A percentile compares a stretch with the other conserved stretches of the same genome.
Conservation (phyloP, 1,140 invertebrate genomes). For the Phocides pigmalion region DNA sequence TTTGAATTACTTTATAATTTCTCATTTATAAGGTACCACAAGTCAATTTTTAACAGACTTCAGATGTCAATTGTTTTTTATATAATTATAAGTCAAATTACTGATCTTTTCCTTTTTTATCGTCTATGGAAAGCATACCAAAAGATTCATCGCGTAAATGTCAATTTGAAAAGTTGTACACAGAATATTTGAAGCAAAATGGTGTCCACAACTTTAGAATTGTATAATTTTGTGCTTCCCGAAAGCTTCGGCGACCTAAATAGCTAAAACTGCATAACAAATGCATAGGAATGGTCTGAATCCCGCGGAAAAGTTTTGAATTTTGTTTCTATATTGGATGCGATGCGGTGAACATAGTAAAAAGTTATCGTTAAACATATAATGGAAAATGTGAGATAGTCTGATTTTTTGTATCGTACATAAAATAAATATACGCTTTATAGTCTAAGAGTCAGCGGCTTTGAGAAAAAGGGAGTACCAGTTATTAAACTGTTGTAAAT, state of each 20-base stretch:
- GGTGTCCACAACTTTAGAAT: conserved; percentile 27
- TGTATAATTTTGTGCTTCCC: conserved; percentile 25
- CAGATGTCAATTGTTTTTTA: too few relatives aligned
- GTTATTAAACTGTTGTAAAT: too few relatives aligned
- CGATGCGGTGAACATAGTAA: neutral
- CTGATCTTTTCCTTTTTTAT: neutral
- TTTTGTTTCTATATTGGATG: conserved; percentile 3
- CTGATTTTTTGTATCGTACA: too few relatives aligned
- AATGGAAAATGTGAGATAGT: too few relatives aligned
- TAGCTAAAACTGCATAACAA: conserved; percentile 25
- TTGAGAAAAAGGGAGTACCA: too few relatives aligned
- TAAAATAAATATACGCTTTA: too few relatives aligned
- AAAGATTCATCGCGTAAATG: conserved; percentile 28
- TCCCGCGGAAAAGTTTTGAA: conserved; percentile 14
- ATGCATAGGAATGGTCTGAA: conserved; percentile 20
- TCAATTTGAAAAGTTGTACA: conserved; percentile 24
- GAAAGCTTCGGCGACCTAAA: conserved; percentile 24
- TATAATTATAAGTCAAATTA: too few relatives aligned
- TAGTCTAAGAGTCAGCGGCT: too few relatives aligned
- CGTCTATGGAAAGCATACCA: neutral
- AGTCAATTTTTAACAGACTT: too few relatives aligned
- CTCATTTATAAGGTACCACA: too few relatives aligned
- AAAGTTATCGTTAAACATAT: neutral
- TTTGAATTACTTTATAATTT: too few relatives aligned
- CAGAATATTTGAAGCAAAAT: conserved; percentile 19